Conservation (phyloP, 2,888 invertebrate genomes). For the Drosophila austrosaltans region DNA sequence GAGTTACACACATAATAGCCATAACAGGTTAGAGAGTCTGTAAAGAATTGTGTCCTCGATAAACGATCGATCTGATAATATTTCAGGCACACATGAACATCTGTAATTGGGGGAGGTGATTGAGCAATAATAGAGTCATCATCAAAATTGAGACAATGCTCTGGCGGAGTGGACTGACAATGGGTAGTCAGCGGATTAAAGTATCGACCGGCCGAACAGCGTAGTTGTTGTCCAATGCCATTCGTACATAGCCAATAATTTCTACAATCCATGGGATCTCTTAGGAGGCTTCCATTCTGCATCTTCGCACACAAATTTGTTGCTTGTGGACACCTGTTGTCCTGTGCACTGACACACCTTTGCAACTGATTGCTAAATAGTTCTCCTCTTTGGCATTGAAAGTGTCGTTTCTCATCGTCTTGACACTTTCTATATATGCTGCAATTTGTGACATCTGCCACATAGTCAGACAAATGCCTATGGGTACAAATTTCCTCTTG, state of each 20-base stretch:
- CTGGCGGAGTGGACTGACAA: constrained; percentile 48
- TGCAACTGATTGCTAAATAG: constrained; percentile 40
- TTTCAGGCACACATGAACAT: constrained; percentile 37
- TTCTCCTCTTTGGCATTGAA: constrained; percentile 33
- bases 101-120: constrained; percentile 22
- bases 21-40: constrained; percentile 48
- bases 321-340: constrained; percentile 46
- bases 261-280: constrained; percentile 42
- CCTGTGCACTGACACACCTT: constrained; percentile 34
- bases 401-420: constrained; percentile 12
- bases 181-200: constrained; percentile 39
- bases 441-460: constrained; percentile 49
- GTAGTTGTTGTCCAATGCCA: constrained; percentile 25
- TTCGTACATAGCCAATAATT: constrained; percentile 42
- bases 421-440: constrained; percentile 35
- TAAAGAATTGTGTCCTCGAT: constrained; percentile 30
- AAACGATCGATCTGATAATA: constrained; percentile 37
- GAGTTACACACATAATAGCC: constrained; percentile 56
- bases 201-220: constrained; percentile 53
- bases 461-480: constrained; percentile 12
- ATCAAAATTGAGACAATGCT: constrained; percentile 31
- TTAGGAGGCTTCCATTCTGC: constrained; percentile 30
- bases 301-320: constrained; percentile 40
- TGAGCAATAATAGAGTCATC: not conserved
- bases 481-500: constrained; percentile 39